Percentiles rank a stretch among this genome's conserved stretches.
phyloP scores from a whole-genome alignment of 2,888 invertebrate species.

The Acronicta aceris region DNA sequence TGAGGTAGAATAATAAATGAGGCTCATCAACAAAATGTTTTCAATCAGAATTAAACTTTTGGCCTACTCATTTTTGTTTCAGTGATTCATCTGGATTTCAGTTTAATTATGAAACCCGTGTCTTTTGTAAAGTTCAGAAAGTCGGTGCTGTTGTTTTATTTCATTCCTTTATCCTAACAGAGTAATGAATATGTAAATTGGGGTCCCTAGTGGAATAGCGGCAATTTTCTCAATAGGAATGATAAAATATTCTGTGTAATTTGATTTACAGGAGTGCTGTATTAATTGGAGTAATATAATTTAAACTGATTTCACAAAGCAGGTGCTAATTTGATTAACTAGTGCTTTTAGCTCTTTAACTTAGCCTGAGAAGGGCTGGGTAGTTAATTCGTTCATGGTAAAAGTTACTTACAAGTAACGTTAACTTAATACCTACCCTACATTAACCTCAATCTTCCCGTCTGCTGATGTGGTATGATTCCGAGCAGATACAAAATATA shows the following conservation, averaged over 20 bases:
- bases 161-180: slow-evolving; percentile 56
- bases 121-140: slow-evolving; percentile 43
- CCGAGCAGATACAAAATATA: neutral
- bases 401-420: slow-evolving; percentile 30
- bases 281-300: slow-evolving; percentile 44
- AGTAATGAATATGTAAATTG: slow-evolving; percentile 68
- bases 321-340: slow-evolving; percentile 28
- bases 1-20: slow-evolving; percentile 42
- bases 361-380: slow-evolving; percentile 4
- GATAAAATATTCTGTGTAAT: slow-evolving; percentile 52
- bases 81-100: slow-evolving; percentile 19
- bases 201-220: slow-evolving; percentile 53
- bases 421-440: slow-evolving; percentile 4
- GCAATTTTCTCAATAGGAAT: slow-evolving; percentile 47
- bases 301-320: slow-evolving; percentile 42
- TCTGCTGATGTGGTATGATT: neutral
- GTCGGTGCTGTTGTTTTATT: slow-evolving; percentile 55
- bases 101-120: slow-evolving; percentile 43
- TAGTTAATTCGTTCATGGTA: slow-evolving; percentile 16
- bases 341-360: slow-evolving; percentile 25
- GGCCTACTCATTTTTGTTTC: slow-evolving; percentile 18
- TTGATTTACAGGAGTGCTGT: slow-evolving; percentile 52
- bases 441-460: neutral
- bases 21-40: slow-evolving; percentile 30
- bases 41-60: slow-evolving; percentile 6